Evolutionary conservation across 1,140 invertebrate species (phyloP).

Genomic region (Brachionus angularis): DNA sequence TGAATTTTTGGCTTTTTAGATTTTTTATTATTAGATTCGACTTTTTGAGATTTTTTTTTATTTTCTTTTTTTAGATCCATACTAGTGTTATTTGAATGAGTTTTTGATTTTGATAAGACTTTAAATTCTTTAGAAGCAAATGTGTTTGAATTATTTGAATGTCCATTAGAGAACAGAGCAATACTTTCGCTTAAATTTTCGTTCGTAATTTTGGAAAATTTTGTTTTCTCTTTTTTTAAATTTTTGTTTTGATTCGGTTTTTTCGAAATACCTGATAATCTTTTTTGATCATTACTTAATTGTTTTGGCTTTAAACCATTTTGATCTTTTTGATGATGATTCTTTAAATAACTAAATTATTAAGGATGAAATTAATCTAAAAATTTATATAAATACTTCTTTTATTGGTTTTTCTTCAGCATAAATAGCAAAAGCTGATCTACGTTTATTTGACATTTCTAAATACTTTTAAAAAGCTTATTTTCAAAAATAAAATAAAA

Average conservation of each 20-base stretch:
- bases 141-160: too few relatives aligned
- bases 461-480: neutral
- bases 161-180: neutral
- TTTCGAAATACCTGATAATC: constrained; percentile 6
- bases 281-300: constrained; percentile 3
- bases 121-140: constrained; percentile 20
- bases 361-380: too few relatives aligned
- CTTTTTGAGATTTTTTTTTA: too few relatives aligned
- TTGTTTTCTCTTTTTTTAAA: neutral
- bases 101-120: too few relatives aligned
- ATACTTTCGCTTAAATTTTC: constrained; percentile 18
- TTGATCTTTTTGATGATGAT: neutral
- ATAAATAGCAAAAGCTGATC: constrained; percentile 39
- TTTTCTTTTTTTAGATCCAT: too few relatives aligned
- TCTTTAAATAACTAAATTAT: too few relatives aligned
- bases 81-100: too few relatives aligned
- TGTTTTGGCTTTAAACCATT: neutral
- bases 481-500: neutral
- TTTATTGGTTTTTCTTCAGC: neutral
- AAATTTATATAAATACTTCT: neutral
- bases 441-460: constrained; percentile 12
- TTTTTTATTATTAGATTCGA: too few relatives aligned
- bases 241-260: neutral
- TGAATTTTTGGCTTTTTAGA: too few relatives aligned
- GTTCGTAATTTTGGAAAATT: neutral